Percentiles rank a stretch among this genome's conserved stretches.
These are phyloP conservation scores for Erynnis tages DNA, from an alignment of 2,888 invertebrate genomes.

Conservation along the genomic window DNA sequence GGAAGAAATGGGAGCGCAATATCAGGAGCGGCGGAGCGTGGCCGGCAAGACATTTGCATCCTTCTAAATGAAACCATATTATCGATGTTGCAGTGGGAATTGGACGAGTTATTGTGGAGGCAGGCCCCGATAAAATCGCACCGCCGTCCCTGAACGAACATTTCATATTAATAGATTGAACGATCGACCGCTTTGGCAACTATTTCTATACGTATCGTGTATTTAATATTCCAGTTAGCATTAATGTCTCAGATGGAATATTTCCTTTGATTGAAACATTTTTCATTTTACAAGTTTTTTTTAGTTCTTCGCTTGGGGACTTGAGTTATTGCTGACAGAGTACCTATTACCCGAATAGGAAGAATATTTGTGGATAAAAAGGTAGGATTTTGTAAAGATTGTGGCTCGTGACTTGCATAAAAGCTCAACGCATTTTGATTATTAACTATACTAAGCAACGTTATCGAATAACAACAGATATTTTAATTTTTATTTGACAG, in stretches of 20 bases:
- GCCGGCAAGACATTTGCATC: constrained; percentile 67
- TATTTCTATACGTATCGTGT: constrained; percentile 20
- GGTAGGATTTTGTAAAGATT: no score
- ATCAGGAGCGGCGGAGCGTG: constrained; percentile 60
- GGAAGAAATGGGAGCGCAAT: constrained; percentile 53
- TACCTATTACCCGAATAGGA: no score
- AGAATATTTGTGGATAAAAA: no score
- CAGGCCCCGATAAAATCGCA: constrained; percentile 34
- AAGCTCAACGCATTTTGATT: no score
- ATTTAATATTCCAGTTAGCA: constrained; percentile 21
- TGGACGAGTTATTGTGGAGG: constrained; percentile 52
- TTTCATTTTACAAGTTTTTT: constrained; percentile 1
- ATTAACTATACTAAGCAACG: no score
- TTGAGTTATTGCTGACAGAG: no score
- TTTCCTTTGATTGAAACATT: constrained; percentile 3
- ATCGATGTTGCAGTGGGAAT: constrained; percentile 57
- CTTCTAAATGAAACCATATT: constrained; percentile 54
- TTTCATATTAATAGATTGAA: constrained; percentile 27
- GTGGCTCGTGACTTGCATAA: no score
- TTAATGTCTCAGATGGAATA: constrained; percentile 6
- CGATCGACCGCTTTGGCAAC: constrained; percentile 12
- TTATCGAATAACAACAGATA: no score
- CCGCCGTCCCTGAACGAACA: constrained; percentile 22
- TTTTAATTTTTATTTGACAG: no score
- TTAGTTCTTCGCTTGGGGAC: constrained; percentile 5